phyloP scores from a whole-genome alignment of 1,140 invertebrate genomes.

The Panagrolaimus sp. region DNA sequence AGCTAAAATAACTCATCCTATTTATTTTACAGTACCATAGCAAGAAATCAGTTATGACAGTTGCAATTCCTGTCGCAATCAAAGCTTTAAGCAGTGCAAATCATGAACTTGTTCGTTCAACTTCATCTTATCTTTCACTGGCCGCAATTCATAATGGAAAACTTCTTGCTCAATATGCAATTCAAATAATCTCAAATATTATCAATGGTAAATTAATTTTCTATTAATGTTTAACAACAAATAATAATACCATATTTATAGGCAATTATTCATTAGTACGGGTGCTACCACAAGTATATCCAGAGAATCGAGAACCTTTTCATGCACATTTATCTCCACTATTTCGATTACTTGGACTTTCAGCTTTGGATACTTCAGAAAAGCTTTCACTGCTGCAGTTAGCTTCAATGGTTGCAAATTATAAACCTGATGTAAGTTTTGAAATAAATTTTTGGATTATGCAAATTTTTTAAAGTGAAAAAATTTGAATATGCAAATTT shows the following conservation, averaged over 20 bases:
- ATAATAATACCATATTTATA: constrained; percentile 78
- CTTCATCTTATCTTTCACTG: constrained; percentile 81
- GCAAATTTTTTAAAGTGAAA: too few species aligned
- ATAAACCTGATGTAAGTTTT: constrained; percentile 69
- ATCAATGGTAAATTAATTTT: constrained; percentile 66
- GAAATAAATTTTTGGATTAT: background rate
- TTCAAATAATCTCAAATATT: constrained; percentile 81
- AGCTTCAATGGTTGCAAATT: constrained; percentile 73
- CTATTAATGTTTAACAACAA: constrained; percentile 72
- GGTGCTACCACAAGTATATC: constrained; percentile 80
- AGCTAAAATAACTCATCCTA: constrained; percentile 31
- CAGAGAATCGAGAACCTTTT: constrained; percentile 75
- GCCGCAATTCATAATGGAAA: constrained; percentile 84
- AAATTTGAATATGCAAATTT: too few species aligned
- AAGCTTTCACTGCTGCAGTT: constrained; percentile 75
- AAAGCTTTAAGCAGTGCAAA: constrained; percentile 84
- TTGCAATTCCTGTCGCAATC: constrained; percentile 79
- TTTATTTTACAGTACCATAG: constrained; percentile 71
- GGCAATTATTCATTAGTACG: constrained; percentile 77
- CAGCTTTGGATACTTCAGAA: constrained; percentile 66
- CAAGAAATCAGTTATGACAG: constrained; percentile 79
- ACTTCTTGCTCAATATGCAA: constrained; percentile 75
- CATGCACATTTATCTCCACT: constrained; percentile 76
- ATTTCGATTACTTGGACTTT: constrained; percentile 73
- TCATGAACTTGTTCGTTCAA: constrained; percentile 77